Evolutionary conservation across 2,888 invertebrate species (phyloP).

Genomic region (Dicyrtomina minuta): DNA sequence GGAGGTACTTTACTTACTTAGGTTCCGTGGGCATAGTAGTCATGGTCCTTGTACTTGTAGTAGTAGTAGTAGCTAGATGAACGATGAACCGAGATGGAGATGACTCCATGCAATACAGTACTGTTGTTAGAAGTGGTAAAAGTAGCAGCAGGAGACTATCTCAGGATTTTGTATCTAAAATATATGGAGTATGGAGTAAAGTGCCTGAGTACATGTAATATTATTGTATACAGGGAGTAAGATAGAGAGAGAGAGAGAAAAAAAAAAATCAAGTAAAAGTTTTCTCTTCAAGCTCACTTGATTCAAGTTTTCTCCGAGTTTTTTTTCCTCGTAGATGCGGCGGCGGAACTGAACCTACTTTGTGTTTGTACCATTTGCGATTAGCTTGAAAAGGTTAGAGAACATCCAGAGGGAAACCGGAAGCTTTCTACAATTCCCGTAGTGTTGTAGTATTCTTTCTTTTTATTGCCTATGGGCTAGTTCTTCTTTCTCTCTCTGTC

Average conservation of each 20-base stretch:
- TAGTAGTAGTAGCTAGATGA: too few species aligned
- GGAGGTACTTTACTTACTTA: not conserved
- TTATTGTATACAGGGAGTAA: not conserved
- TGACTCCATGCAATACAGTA: too few species aligned
- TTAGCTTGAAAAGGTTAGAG: slow-evolving; percentile 11
- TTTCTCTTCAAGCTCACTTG: slow-evolving; percentile 9
- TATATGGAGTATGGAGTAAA: not conserved
- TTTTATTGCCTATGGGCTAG: too few species aligned
- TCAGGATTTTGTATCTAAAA: not conserved
- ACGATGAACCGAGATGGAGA: too few species aligned
- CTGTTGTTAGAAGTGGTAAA: too few species aligned
- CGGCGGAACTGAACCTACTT: not conserved
- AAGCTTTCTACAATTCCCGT: slow-evolving; percentile 6
- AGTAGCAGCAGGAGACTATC: too few species aligned
- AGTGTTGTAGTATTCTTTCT: not conserved
- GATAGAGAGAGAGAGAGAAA: not conserved
- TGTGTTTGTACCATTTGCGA: not conserved
- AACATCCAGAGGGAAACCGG: not conserved
- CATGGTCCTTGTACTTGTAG: too few species aligned
- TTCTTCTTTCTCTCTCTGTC: too few species aligned
- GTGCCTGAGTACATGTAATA: not conserved
- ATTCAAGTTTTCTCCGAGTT: slow-evolving; percentile 3
- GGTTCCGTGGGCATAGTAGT: too few species aligned
- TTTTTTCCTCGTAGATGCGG: not conserved
- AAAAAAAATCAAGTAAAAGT: not conserved